Evolutionary conservation across 2,888 invertebrate species (phyloP), one percentile per base, ranked within the genome.

Genomic region (Caenorhabditis imperialis): DNA sequence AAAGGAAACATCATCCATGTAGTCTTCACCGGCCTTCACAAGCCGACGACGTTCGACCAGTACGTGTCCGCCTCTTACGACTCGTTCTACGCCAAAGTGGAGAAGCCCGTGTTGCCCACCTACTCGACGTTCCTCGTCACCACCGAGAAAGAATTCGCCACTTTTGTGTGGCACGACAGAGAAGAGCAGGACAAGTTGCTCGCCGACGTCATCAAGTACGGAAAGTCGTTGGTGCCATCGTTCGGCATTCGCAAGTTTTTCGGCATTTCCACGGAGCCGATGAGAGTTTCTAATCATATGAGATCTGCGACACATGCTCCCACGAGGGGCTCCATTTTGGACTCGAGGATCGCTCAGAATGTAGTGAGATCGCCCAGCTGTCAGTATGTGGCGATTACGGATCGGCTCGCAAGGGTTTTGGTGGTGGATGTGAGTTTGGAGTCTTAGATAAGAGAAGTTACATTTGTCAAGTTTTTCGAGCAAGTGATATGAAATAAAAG

Each of bases 321-420:
- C 10, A 58, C 57, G 6, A 45, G 80, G 23, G 63, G 74, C 18
- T 38, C 40, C 25, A 55, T 80, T 18, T 18, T 75, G 44, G 80
- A 80, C 20, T 12, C 14, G 2, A 47, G 77, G 18, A 38, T 72
- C 1, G 70, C 75, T 20, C 67, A 75, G 20, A 63, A n/a, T 27
- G 75, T 75, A 1, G 53, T 54, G 4, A 55, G 48, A 40, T 65
- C 65, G 7, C 71, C 71, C 0, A 60, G 70, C 35, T 45, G 73
- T 22, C 45, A 53, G 20, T 70, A 37, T 60, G 40, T 69, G 18
- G 48, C 75, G 37, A 38, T 73, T 54, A 25, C 77, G 77, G 63
- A 75, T 82, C 22, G 84, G 81, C 5, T 94, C 85, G 96, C 96
- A 25, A 91, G 98, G 65, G 93, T 98, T 0, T 92, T 93, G 44